Base-by-base conservation (phyloP, 2,797 vertebrate species). In the Pangasius mekongensis region DNA sequence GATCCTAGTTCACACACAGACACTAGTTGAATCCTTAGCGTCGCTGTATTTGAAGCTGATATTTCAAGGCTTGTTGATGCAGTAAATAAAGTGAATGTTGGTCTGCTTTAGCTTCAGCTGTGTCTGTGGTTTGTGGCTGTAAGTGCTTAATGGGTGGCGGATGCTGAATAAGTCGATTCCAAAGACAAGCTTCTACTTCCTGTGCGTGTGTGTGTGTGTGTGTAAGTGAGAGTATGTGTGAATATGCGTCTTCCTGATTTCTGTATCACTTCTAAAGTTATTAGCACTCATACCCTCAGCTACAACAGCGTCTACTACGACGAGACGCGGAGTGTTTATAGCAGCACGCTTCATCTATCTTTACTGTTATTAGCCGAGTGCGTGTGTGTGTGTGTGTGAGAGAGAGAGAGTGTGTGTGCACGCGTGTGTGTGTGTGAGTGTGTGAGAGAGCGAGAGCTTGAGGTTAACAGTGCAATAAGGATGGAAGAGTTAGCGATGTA, bases 401-500 rank as follows among this genome's bases (percentile, higher is more conserved):
- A 43, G 43, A 5, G 0, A 43, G 4, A 43, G 39, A 5, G 52
- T 20, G 6, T 85, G 43, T 24, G 2, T 3, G 49, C 24, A 2
- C 5, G 49, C 11, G 11, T 56, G 20, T 20, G 16, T 0, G 58
- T 27, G 66, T 9, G 64, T 30, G 18, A 2, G 18, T 33, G 73
- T 76, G 43, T 49, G 54, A 22, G n/a, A 4, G 3, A 39, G 18
- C 36, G 14, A 62, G 14, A 83, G 13, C 3, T 30, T 43, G n/a
- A 49, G 20, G 27, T 13, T 60, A 49, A 5, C 0, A 39, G 14
- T 9, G 0, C 7, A 39, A 24, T 20, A 71, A 56, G 2, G 88
- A 97, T 97, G 96, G 96, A 97, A 0, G 39, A 92, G 0, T 84
- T 97, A 89, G 71, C 94, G 14, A 91, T 96, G 86, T 97, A 97